A percentile compares a stretch with the other conserved stretches of the same genome.
Conservation (phyloP, 1,140 invertebrate genomes). For the Heliconius congener region DNA sequence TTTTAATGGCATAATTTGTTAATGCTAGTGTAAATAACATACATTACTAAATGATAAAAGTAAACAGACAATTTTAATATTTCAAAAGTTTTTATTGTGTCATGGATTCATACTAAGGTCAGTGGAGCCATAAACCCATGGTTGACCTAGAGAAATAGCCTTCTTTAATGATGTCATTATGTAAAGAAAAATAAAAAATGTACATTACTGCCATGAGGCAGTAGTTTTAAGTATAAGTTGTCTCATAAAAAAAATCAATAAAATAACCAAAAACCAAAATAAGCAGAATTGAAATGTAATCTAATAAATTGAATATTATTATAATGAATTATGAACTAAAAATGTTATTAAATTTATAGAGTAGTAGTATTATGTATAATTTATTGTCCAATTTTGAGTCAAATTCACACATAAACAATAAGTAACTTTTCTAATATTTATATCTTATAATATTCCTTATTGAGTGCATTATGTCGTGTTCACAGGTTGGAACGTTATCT, state of each 20-base stretch:
- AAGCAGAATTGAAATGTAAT: no score
- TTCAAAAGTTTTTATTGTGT: not conserved
- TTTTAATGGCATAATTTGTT: not conserved
- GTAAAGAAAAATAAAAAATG: constrained; percentile 20
- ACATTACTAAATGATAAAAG: not conserved
- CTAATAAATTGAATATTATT: no score
- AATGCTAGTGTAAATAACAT: not conserved
- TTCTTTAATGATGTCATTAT: constrained; percentile 28
- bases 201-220: not conserved
- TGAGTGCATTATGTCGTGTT: no score
- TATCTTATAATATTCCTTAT: no score
- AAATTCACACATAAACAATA: no score
- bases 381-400: no score
- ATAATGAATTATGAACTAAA: no score
- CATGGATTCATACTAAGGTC: constrained; percentile 17
- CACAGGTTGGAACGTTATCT: not conserved
- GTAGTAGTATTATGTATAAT: no score
- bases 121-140: constrained; percentile 18
- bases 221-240: not conserved
- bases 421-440: no score
- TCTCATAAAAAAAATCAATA: no score
- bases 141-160: constrained; percentile 26
- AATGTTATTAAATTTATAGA: no score
- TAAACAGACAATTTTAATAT: not conserved
- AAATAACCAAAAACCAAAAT: no score